A percentile compares a stretch with the other conserved stretches of the same genome.
These are phyloP conservation scores for Cynocephalus volans DNA, from an alignment of 2,113 vertebrate genomes.

Conservation along the genomic window DNA sequence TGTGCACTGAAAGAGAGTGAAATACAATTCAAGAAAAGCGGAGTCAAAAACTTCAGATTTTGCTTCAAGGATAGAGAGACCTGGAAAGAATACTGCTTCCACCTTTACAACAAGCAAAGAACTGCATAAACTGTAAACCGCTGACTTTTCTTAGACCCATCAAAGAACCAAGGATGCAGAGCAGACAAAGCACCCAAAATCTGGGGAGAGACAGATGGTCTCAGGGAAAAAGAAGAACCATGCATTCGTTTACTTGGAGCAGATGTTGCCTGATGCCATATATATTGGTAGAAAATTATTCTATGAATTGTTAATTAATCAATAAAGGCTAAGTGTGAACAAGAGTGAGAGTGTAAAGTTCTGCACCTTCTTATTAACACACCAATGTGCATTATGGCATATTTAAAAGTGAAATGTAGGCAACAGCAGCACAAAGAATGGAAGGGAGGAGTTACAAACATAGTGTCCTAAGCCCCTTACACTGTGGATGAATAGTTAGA, in stretches of 20 bases:
- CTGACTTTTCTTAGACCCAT: background rate
- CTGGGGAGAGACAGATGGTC: background rate
- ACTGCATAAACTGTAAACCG: background rate
- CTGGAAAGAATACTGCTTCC: background rate
- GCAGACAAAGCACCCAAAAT: background rate
- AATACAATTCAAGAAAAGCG: background rate
- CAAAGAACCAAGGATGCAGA: background rate
- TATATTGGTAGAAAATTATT: background rate
- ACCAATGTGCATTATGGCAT: accelerated
- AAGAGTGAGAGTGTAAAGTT: accelerated
- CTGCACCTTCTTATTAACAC: accelerated
- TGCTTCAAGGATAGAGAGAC: background rate
- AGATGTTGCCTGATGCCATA: background rate
- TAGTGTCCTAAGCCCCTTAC: accelerated
- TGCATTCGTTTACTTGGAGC: background rate
- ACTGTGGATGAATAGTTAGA: accelerated
- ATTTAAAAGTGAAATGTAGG: accelerated
- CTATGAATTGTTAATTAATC: background rate
- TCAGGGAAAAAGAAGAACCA: background rate
- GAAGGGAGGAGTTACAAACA: accelerated
- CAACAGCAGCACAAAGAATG: accelerated
- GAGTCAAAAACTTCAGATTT: background rate
- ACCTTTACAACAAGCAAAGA: background rate
- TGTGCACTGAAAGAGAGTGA: background rate
- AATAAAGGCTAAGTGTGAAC: background rate